phyloP scores from a whole-genome alignment of 1,140 invertebrate genomes.

The Pemphigus obesinymphae region DNA sequence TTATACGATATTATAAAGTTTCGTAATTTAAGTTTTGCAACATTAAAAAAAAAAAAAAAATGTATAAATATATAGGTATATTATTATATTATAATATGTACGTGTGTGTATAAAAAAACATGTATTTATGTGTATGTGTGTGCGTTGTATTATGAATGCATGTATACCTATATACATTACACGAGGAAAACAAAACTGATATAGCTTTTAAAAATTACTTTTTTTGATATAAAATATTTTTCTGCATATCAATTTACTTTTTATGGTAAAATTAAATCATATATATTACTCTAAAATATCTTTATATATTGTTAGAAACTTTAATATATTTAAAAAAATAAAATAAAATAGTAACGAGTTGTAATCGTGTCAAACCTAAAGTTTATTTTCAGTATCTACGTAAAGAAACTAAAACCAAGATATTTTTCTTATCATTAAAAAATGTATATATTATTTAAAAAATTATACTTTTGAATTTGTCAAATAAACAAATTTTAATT shows the following conservation, averaged over 20 bases:
- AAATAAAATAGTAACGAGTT: neutral
- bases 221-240: neutral
- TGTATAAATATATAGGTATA: neutral
- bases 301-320: slow-evolving; percentile 17
- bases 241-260: neutral
- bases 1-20: slow-evolving; percentile 31
- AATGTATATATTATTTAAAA: too few relatives aligned
- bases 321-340: neutral
- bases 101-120: neutral
- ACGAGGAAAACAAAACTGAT: neutral
- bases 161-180: neutral
- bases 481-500: too few relatives aligned
- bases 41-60: neutral
- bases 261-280: slow-evolving; percentile 4
- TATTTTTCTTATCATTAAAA: too few relatives aligned
- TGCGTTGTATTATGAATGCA: neutral
- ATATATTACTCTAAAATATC: neutral
- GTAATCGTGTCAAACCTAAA: too few relatives aligned
- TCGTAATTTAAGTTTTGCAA: slow-evolving; percentile 33
- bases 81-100: neutral
- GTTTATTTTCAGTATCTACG: too few relatives aligned
- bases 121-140: neutral
- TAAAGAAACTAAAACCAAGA: too few relatives aligned
- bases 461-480: too few relatives aligned
- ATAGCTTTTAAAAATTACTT: slow-evolving; percentile 15